Conservation (phyloP, 2,113 vertebrate species). For the Acanthisitta chloris region DNA sequence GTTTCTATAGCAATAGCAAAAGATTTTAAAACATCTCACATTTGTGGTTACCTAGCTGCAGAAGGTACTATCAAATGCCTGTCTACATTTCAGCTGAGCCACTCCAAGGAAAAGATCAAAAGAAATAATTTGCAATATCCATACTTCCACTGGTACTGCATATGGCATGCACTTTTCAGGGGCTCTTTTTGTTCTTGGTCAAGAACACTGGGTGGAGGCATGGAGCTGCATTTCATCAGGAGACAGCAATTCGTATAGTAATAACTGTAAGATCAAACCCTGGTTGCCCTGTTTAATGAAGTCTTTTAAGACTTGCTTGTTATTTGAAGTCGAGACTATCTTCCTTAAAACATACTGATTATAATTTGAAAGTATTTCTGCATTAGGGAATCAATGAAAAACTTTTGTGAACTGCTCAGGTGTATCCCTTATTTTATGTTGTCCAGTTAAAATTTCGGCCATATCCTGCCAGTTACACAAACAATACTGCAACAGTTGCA, state of each 20-base stretch:
- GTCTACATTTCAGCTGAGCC: neutral
- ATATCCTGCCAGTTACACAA: neutral
- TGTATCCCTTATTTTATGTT: neutral
- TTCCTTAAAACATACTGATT: neutral
- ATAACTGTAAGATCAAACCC: neutral
- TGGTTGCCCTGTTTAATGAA: neutral
- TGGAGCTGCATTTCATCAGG: slow-evolving; percentile 59
- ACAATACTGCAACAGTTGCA: neutral
- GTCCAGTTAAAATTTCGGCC: neutral
- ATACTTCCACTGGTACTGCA: neutral
- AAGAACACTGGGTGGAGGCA: slow-evolving; percentile 61
- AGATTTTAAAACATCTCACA: neutral
- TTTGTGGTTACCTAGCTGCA: neutral
- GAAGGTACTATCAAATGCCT: neutral
- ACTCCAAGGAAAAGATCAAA: neutral
- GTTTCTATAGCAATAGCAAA: neutral
- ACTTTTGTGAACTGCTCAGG: neutral
- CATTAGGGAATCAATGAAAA: neutral
- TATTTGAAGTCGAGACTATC: neutral
- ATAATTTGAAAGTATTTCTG: neutral
- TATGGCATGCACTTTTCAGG: neutral
- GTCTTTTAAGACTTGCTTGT: neutral
- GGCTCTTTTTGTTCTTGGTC: neutral
- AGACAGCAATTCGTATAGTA: neutral
- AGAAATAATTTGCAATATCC: neutral